Evolutionary conservation across 2,113 vertebrate species (phyloP).

Genomic region (Eurypyga helias): DNA sequence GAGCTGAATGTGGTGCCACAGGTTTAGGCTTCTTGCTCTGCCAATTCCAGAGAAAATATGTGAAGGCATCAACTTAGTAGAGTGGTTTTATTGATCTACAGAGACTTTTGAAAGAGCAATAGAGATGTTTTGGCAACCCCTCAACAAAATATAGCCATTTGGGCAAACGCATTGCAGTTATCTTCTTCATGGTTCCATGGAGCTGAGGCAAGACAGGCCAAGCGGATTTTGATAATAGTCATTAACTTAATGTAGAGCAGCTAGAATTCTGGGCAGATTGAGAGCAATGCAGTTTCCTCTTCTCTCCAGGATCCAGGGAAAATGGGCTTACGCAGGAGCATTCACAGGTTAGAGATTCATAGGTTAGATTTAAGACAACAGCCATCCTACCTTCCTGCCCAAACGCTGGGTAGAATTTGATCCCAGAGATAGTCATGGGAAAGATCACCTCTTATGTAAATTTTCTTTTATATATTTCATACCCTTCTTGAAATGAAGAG

Average conservation of each 20-base stretch:
- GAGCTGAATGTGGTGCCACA: neutral
- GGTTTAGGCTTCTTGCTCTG: neutral
- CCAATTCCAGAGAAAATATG: neutral
- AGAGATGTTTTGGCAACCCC: conserved; percentile 10
- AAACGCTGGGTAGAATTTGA: neutral
- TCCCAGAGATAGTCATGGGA: neutral
- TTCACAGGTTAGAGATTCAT: neutral
- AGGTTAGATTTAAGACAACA: neutral
- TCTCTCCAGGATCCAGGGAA: neutral
- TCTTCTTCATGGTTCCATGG: neutral
- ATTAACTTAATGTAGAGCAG: neutral
- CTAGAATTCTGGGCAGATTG: neutral
- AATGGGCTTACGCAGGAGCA: neutral
- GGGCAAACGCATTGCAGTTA: neutral
- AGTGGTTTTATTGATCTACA: conserved; percentile 45
- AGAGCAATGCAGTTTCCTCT: neutral
- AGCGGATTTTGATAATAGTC: neutral
- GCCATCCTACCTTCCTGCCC: neutral
- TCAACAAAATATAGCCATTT: neutral
- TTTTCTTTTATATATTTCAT: neutral
- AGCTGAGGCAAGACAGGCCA: neutral
- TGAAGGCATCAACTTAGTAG: neutral
- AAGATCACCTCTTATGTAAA: neutral
- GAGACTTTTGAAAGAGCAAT: neutral
- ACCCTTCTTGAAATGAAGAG: neutral